Evolutionary conservation across 2,113 vertebrate genomes (phyloP).

Genomic region (Platanista minor): DNA sequence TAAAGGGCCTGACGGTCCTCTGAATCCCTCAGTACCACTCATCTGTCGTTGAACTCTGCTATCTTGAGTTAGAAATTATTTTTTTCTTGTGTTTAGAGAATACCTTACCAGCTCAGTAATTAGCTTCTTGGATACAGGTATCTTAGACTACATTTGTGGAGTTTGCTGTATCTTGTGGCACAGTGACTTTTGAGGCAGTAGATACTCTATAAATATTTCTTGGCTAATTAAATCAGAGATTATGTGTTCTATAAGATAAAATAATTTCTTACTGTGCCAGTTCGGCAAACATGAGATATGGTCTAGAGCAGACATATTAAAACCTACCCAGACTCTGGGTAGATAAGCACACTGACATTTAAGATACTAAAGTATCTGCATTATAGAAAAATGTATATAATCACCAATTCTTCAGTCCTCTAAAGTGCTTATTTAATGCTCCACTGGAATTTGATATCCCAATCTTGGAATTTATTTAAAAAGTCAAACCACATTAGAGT

Average conservation of each 20-base stretch:
- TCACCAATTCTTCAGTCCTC: background rate
- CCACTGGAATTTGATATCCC: conserved; percentile 28
- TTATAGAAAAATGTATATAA: background rate
- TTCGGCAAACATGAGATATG: background rate
- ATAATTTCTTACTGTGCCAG: background rate
- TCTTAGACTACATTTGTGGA: background rate
- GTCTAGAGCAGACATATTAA: background rate
- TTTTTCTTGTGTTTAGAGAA: background rate
- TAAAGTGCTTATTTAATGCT: conserved; percentile 29
- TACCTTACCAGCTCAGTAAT: background rate
- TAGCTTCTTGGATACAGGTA: background rate
- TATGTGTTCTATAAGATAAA: background rate
- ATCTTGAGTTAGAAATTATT: background rate
- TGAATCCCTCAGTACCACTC: background rate
- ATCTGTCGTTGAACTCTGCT: background rate
- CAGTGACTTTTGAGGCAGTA: background rate
- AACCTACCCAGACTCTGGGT: background rate
- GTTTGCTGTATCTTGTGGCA: background rate
- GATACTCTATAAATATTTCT: background rate
- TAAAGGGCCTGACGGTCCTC: background rate
- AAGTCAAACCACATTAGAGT: conserved; percentile 26
- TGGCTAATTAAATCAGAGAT: conserved; percentile 24
- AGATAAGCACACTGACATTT: background rate
- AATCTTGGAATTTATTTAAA: conserved; percentile 46
- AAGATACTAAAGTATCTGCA: background rate